Percentiles rank a stretch among this genome's conserved stretches.
Evolutionary conservation across 2,113 vertebrate genomes (phyloP).

Genomic region (Alaudala cheleensis): DNA sequence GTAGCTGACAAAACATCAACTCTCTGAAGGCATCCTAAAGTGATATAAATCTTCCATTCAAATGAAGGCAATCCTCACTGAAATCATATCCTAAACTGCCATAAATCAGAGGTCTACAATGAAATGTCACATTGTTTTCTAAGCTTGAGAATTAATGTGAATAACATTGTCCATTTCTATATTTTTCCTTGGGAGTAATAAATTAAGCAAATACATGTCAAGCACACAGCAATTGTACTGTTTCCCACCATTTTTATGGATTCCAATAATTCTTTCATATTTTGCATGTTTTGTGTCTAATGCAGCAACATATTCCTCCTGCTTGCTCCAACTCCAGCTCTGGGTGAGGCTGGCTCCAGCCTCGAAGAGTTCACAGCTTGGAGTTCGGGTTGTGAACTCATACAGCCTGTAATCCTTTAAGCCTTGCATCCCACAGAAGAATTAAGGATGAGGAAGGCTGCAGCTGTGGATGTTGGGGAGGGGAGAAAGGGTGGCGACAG

Average conservation of each 20-base stretch:
- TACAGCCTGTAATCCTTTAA: constrained; percentile 28
- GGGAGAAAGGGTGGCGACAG: fast-evolving
- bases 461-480: background rate
- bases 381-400: background rate
- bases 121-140: background rate
- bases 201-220: background rate
- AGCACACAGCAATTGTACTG: background rate
- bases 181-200: background rate
- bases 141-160: background rate
- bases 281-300: background rate
- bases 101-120: constrained; percentile 9
- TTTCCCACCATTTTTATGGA: background rate
- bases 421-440: background rate
- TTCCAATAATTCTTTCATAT: background rate
- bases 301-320: background rate
- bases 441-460: constrained; percentile 7
- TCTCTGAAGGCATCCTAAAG: constrained; percentile 11
- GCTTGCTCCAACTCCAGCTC: background rate
- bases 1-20: constrained; percentile 12
- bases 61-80: background rate
- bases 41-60: constrained; percentile 6
- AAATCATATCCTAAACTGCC: background rate
- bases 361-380: background rate
- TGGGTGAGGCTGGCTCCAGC: background rate
- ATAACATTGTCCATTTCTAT: background rate